A percentile compares a stretch with the other conserved stretches of the same genome.
These are phyloP conservation scores for Lepisosteus oculatus DNA, from an alignment of 2,113 vertebrate species.

Conservation along the genomic window DNA sequence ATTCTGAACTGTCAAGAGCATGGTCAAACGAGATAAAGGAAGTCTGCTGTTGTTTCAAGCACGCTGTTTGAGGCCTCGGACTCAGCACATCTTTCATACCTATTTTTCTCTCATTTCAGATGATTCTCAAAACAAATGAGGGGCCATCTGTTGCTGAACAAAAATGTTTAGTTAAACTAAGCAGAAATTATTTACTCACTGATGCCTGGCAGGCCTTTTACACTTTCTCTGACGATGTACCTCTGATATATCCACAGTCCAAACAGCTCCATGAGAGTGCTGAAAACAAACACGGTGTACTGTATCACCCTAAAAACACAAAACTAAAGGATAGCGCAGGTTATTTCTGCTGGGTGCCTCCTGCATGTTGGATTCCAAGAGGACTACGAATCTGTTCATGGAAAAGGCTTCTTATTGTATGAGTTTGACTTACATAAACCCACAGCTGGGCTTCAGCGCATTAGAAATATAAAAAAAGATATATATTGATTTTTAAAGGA, in stretches of 20 bases:
- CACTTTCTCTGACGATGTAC: background rate
- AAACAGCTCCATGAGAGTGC: conserved; percentile 17
- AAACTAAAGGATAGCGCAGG: background rate
- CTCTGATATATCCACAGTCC: conserved; percentile 14
- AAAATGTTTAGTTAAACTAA: conserved; percentile 44
- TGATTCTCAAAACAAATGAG: conserved; percentile 15
- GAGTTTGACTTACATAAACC: no score
- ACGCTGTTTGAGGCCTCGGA: background rate
- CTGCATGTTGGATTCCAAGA: background rate
- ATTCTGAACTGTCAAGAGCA: no score
- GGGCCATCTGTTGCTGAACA: conserved; percentile 41
- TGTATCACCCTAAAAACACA: conserved; percentile 8
- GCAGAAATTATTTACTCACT: conserved; percentile 45
- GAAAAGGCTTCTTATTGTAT: background rate
- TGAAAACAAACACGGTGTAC: conserved; percentile 12
- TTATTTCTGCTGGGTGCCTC: background rate
- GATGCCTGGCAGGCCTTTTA: conserved; percentile 21
- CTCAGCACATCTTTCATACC: conserved; percentile 6
- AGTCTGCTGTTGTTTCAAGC: background rate
- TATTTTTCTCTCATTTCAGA: background rate
- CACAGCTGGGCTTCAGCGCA: no score
- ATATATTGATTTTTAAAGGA: no score
- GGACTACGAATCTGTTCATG: background rate
- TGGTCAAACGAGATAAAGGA: background rate
- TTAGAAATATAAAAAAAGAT: no score